These are phyloP conservation scores for Taurulus bubalis DNA, from an alignment of 2,113 vertebrate species.

Conservation along the genomic window DNA sequence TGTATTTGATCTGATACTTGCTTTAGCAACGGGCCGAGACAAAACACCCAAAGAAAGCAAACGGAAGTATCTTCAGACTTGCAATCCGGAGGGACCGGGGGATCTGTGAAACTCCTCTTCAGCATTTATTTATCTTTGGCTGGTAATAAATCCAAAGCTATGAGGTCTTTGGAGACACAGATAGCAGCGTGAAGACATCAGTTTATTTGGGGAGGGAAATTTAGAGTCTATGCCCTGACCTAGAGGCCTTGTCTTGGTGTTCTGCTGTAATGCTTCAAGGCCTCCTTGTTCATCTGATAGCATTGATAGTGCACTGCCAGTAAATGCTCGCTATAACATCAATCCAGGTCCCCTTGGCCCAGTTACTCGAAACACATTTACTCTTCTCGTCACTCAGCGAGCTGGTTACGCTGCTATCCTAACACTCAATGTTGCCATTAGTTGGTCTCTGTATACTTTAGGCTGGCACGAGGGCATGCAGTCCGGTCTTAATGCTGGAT, in stretches of 20 bases:
- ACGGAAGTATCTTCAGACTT: slow-evolving; percentile 43
- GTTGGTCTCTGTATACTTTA: slow-evolving; percentile 39
- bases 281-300: slow-evolving; percentile 67
- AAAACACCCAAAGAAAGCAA: slow-evolving; percentile 31
- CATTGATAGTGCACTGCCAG: slow-evolving; percentile 60
- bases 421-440: slow-evolving; percentile 47
- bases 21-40: slow-evolving; percentile 46
- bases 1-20: slow-evolving; percentile 60
- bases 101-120: slow-evolving; percentile 56
- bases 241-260: slow-evolving; percentile 28
- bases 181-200: slow-evolving; percentile 47
- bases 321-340: slow-evolving; percentile 61
- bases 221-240: slow-evolving; percentile 30
- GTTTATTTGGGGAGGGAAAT: slow-evolving; percentile 47
- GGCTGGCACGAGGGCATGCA: slow-evolving; percentile 27
- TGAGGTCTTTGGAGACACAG: slow-evolving; percentile 56
- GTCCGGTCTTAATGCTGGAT: slow-evolving; percentile 28
- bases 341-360: slow-evolving; percentile 53
- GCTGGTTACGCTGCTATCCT: slow-evolving; percentile 42
- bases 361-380: slow-evolving; percentile 72
- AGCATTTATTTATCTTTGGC: slow-evolving; percentile 46
- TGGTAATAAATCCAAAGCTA: slow-evolving; percentile 71
- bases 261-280: slow-evolving; percentile 52
- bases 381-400: slow-evolving; percentile 63
- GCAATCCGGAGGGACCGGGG: slow-evolving; percentile 30